Evolutionary conservation across 2,113 vertebrate species (phyloP).

Genomic region (Thermophis baileyi): DNA sequence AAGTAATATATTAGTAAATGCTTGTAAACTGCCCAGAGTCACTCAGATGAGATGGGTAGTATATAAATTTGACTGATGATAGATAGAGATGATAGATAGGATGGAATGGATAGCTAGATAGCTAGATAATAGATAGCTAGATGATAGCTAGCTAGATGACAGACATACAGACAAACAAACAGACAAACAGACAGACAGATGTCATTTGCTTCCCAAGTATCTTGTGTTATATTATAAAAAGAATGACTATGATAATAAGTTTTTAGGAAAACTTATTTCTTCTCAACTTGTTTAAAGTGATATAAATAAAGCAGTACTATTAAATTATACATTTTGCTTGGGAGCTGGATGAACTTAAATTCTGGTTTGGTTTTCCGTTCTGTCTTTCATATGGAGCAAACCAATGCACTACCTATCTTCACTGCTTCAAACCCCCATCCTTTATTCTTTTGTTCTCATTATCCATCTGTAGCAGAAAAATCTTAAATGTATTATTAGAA

Average conservation of each 20-base stretch:
- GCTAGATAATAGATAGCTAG: too few species aligned
- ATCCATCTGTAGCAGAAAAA: not conserved
- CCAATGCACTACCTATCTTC: not conserved
- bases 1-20: not conserved
- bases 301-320: not conserved
- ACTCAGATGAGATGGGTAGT: not conserved
- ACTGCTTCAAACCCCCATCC: not conserved
- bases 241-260: not conserved
- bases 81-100: too few species aligned
- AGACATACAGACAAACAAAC: fast-evolving
- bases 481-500: not conserved
- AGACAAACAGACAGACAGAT: not conserved
- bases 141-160: too few species aligned
- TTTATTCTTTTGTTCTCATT: not conserved
- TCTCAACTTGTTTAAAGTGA: not conserved
- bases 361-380: not conserved
- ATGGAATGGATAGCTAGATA: too few species aligned
- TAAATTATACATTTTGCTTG: not conserved
- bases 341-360: not conserved
- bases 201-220: not conserved
- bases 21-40: not conserved
- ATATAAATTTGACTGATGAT: not conserved
- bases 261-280: not conserved
- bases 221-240: not conserved
- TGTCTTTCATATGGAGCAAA: not conserved